Evolutionary conservation across 2,888 invertebrate genomes (phyloP), one percentile per base, ranked within the genome.

Genomic region (Cancer borealis): DNA sequence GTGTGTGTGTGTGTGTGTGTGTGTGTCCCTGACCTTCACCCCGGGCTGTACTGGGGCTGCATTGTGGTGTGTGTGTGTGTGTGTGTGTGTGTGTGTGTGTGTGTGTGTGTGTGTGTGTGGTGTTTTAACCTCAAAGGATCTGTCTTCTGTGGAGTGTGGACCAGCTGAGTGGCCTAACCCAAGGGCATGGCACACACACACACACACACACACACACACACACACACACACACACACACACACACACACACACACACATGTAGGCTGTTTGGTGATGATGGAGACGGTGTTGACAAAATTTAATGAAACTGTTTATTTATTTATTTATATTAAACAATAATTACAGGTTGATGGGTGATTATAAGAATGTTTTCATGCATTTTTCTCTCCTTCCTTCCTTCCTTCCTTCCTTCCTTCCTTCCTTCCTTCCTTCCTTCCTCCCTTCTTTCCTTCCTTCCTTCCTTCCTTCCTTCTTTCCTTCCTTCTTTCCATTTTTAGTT

Each of bases 11-110:
- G 84, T 39, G 39, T 39, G 84, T 84, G 84, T 84, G 84, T 84
- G 84, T 84, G 39, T 39, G 39, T 84, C 84, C 84, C 12, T 84
- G 84, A 84, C 84, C 84, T 84, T 84, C 84, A 84, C 84, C 84
- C 84, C 39, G 14, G 84, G 39, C 84, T 39, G 84, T 84, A 84
- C 84, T 84, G 84, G 84, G 84, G 30, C 73, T 84, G 84, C 84
- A 84, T 84, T 84, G 84, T 84, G 84, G 84, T 4, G 84, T 39
- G 39, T 21, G 66, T 66, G 66, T 14, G 10, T 8, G 10, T 8
- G 54, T 14, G 54, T 54, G 10, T 12, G 39, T 39, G 39, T 39
- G 39, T 39, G 10, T 8, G 10, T 8, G 54, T 14, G 54, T 54
- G 10, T 12, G 39, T 39, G 39, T 39, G 39, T 39, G 39, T 39